Percentiles rank a stretch among this genome's conserved stretches.
These are phyloP conservation scores for Trichomalopsis sarcophagae DNA, from an alignment of 1,140 invertebrate species.

Conservation along the genomic window DNA sequence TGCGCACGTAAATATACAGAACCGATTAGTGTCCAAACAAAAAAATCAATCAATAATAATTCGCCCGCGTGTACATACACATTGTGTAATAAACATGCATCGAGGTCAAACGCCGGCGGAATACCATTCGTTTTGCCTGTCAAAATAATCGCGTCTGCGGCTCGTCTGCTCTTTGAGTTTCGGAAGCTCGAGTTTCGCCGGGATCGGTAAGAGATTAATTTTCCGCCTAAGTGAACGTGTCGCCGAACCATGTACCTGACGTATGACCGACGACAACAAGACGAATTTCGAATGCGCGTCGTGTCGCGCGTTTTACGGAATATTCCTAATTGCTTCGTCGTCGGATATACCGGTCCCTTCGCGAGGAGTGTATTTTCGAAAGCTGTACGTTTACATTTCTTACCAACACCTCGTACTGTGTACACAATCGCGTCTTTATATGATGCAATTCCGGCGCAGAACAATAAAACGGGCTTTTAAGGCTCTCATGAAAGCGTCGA, in stretches of 20 bases:
- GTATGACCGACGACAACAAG: background rate
- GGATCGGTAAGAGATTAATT: slow-evolving; percentile 25
- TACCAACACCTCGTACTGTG: background rate
- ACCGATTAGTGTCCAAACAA: background rate
- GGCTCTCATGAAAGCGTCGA: background rate
- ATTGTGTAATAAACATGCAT: background rate
- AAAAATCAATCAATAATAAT: background rate
- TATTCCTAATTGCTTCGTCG: background rate
- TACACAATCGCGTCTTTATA: background rate
- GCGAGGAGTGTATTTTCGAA: background rate
- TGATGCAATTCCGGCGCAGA: slow-evolving; percentile 11
- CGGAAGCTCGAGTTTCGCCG: background rate
- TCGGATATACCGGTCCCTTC: background rate
- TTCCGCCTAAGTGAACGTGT: slow-evolving; percentile 10
- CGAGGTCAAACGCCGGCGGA: background rate
- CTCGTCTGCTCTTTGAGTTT: background rate
- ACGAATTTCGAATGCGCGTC: background rate
- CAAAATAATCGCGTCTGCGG: background rate
- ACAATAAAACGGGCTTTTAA: slow-evolving; percentile 21
- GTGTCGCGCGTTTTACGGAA: no score
- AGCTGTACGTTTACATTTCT: no score
- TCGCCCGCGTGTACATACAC: background rate
- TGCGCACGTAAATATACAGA: background rate
- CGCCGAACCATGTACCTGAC: background rate
- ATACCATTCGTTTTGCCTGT: background rate